These are phyloP conservation scores for Chitala chitala DNA, from an alignment of 2,113 vertebrate genomes.

Conservation along the genomic window DNA sequence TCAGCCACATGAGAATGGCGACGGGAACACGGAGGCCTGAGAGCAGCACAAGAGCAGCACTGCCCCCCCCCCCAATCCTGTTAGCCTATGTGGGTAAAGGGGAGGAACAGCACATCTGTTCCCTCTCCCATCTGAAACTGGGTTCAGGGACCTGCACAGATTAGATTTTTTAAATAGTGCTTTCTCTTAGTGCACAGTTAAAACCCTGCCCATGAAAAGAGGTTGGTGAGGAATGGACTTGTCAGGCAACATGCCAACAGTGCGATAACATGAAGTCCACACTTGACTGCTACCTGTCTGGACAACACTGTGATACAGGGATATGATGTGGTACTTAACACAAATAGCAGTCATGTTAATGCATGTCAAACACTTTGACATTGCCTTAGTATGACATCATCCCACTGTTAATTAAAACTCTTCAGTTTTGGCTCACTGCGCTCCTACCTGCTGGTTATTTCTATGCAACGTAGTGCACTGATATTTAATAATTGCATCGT, in stretches of 20 bases:
- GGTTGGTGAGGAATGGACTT: background rate
- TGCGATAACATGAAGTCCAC: background rate
- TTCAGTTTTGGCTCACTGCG: background rate
- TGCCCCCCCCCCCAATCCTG: background rate
- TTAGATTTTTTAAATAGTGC: background rate
- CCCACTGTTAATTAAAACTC: background rate
- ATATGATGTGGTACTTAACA: background rate
- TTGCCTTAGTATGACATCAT: background rate
- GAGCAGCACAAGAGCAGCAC: background rate
- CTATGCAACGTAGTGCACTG: slow-evolving; percentile 24
- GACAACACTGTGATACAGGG: background rate
- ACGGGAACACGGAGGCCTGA: slow-evolving; percentile 82
- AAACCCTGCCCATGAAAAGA: background rate
- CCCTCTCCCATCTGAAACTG: background rate
- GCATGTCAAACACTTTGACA: background rate
- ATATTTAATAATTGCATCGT: slow-evolving; percentile 5
- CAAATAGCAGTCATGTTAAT: background rate
- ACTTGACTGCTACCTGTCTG: background rate
- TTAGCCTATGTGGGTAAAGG: background rate
- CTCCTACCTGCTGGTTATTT: slow-evolving; percentile 10
- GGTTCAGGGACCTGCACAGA: background rate
- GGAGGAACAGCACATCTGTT: background rate
- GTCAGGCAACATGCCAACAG: background rate
- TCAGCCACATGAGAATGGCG: slow-evolving; percentile 89
- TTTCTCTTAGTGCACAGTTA: background rate